phyloP scores from a whole-genome alignment of 2,797 vertebrate species.

The Cynopterus sphinx region DNA sequence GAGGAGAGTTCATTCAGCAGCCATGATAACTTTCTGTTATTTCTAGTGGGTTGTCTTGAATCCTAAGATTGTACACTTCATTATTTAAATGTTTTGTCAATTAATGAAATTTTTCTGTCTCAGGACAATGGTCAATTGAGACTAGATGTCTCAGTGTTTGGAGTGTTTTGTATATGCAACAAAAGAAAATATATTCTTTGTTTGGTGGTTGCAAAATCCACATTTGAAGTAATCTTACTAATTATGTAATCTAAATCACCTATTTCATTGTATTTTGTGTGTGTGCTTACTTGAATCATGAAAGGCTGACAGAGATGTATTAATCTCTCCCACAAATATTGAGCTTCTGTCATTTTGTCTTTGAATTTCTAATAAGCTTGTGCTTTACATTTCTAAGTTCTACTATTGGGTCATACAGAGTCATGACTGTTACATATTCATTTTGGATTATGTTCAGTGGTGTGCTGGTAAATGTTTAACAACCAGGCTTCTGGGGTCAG shows the following conservation, averaged over 20 bases:
- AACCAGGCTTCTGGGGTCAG: neutral
- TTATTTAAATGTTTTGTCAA: neutral
- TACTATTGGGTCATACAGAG: neutral
- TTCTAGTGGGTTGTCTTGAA: neutral
- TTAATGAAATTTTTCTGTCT: neutral
- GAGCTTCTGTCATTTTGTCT: slow-evolving; percentile 38
- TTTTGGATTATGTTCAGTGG: neutral
- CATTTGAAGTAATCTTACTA: neutral
- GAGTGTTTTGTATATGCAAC: neutral
- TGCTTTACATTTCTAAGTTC: neutral
- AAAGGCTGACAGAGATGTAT: neutral
- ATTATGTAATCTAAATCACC: neutral
- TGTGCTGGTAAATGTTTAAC: neutral
- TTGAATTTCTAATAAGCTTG: slow-evolving; percentile 34
- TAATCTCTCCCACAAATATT: slow-evolving; percentile 28
- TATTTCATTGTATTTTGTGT: slow-evolving; percentile 18
- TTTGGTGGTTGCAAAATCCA: neutral
- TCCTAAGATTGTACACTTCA: neutral
- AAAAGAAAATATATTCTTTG: neutral
- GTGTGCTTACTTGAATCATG: neutral
- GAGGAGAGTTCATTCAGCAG: neutral
- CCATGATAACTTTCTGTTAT: neutral
- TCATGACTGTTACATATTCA: neutral
- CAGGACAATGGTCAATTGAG: no score
- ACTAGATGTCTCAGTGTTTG: no score